These are phyloP conservation scores for Ispidina picta DNA, from an alignment of 2,797 vertebrate species.

Conservation along the genomic window DNA sequence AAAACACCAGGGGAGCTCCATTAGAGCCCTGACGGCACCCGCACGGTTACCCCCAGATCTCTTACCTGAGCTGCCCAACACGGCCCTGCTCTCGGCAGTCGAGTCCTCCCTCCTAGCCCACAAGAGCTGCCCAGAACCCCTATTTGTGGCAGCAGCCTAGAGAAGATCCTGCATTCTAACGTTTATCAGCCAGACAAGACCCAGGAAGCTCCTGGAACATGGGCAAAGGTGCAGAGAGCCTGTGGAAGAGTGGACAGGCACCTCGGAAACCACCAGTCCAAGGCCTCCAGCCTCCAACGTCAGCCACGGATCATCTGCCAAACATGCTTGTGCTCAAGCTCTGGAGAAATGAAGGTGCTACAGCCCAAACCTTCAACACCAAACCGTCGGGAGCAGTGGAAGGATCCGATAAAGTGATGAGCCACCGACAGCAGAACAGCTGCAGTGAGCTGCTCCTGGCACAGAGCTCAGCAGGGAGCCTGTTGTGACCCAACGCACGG, in stretches of 20 bases:
- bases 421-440: neutral
- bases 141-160: neutral
- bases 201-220: neutral
- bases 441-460: neutral
- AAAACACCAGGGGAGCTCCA: conserved; percentile 55
- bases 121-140: neutral
- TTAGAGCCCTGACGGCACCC: neutral
- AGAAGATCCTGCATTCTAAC: neutral
- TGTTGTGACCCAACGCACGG: neutral
- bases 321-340: neutral
- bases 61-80: conserved; percentile 33
- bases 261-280: neutral
- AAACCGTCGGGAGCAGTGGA: neutral
- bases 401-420: neutral
- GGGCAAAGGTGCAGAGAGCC: neutral
- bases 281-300: neutral
- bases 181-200: neutral
- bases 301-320: neutral
- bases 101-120: conserved; percentile 43
- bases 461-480: neutral
- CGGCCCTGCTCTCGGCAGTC: neutral
- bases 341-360: neutral
- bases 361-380: neutral
- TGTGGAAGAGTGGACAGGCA: neutral
- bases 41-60: neutral